Evolutionary conservation across 2,113 vertebrate species (phyloP).

Genomic region (Epinephelus moara): DNA sequence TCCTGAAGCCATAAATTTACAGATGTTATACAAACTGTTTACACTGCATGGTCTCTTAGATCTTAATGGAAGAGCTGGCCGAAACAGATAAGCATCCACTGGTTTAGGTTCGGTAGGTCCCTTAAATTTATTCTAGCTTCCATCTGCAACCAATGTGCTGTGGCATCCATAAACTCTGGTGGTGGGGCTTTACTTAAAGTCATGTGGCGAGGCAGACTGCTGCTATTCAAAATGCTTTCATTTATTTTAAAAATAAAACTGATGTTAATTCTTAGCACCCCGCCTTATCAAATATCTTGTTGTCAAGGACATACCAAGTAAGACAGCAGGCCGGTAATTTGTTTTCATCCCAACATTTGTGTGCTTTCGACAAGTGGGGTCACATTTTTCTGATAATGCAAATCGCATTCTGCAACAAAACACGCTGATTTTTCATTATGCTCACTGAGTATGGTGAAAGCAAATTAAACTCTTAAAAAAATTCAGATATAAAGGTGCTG

Average conservation of each 20-base stretch:
- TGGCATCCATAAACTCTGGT: slow-evolving; percentile 20
- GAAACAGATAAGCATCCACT: slow-evolving; percentile 56
- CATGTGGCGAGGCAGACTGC: not conserved
- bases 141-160: slow-evolving; percentile 59
- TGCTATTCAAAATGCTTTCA: not conserved
- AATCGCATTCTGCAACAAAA: slow-evolving; percentile 3
- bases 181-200: slow-evolving; percentile 30
- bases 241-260: not conserved
- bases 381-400: not conserved
- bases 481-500: slow-evolving; percentile 1
- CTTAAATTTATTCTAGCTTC: slow-evolving; percentile 16
- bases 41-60: slow-evolving; percentile 45
- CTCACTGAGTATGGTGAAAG: not conserved
- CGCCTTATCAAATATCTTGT: not conserved
- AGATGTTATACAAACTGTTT: slow-evolving; percentile 75
- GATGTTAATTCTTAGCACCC: not conserved
- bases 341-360: not conserved
- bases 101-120: slow-evolving; percentile 20
- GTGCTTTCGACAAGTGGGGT: not conserved
- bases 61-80: slow-evolving; percentile 49
- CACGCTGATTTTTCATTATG: not conserved
- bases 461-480: slow-evolving; percentile 3
- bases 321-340: not conserved
- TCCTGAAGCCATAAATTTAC: slow-evolving; percentile 67
- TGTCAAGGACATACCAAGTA: not conserved